Conservation (phyloP, 2,888 invertebrate species). For the Colostygia pectinataria region DNA sequence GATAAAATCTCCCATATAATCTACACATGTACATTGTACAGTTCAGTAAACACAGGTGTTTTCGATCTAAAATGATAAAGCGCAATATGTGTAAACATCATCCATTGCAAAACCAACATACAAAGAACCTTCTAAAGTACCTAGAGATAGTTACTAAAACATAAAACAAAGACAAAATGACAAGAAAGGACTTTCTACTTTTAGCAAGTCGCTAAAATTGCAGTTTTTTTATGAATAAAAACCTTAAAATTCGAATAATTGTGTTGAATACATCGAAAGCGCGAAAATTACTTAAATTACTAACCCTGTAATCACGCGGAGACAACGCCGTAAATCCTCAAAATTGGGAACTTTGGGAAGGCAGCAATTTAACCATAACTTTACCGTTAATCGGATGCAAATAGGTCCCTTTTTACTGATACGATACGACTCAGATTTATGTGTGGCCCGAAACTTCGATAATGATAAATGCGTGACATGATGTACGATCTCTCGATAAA, state of each 20-base stretch:
- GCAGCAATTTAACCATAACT: slow-evolving; percentile 57
- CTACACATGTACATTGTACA: slow-evolving; percentile 17
- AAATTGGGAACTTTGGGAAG: slow-evolving; percentile 39
- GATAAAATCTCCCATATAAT: slow-evolving; percentile 32
- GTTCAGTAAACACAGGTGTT: slow-evolving; percentile 29
- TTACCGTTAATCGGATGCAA: slow-evolving; percentile 67
- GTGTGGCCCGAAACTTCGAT: slow-evolving; percentile 35
- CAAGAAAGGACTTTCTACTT: too few species aligned
- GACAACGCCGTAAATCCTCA: slow-evolving; percentile 1
- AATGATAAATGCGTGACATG: slow-evolving; percentile 21
- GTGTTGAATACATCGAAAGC: background rate
- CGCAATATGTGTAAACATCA: slow-evolving; percentile 5
- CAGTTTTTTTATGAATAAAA: too few species aligned
- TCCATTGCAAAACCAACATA: slow-evolving; percentile 17
- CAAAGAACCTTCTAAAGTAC: too few species aligned
- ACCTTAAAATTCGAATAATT: too few species aligned
- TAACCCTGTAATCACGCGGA: background rate
- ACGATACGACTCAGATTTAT: slow-evolving; percentile 40
- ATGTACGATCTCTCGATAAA: slow-evolving; percentile 6
- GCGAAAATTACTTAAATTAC: background rate
- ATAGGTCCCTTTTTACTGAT: slow-evolving; percentile 43
- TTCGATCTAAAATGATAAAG: slow-evolving; percentile 15
- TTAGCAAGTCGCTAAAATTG: too few species aligned
- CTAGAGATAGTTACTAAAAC: background rate
- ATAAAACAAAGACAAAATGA: background rate